Conservation (phyloP, 1,140 invertebrate genomes). For the Patella vulgata region DNA sequence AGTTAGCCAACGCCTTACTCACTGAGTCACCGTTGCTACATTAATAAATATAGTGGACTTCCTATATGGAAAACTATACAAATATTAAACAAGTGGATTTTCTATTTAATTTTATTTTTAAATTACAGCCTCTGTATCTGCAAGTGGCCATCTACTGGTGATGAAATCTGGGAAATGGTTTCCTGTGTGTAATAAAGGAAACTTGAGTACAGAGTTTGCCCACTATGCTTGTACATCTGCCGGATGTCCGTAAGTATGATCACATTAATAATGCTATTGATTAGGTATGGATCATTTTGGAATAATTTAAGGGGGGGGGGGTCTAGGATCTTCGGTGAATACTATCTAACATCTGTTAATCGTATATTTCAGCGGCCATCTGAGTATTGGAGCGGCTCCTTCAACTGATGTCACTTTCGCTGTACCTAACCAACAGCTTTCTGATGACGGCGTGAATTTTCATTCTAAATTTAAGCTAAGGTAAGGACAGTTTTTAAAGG, state of each 20-base stretch:
- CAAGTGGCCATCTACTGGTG: slow-evolving; percentile 6
- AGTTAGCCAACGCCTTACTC: too few relatives aligned
- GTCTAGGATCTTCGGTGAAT: not conserved
- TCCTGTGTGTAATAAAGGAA: slow-evolving; percentile 11
- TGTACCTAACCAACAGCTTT: not conserved
- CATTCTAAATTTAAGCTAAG: slow-evolving; percentile 1
- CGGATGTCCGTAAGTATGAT: slow-evolving; percentile 4
- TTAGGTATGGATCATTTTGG: not conserved
- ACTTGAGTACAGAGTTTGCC: not conserved
- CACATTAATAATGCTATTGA: not conserved
- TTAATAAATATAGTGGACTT: too few relatives aligned
- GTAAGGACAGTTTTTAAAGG: not conserved
- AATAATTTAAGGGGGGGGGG: too few relatives aligned
- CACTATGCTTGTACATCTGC: slow-evolving; percentile 15
- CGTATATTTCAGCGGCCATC: too few relatives aligned
- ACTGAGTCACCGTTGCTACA: too few relatives aligned
- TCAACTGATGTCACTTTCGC: too few relatives aligned
- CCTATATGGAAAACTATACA: too few relatives aligned
- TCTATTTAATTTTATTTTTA: too few relatives aligned
- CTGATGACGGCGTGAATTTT: not conserved
- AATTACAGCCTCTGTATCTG: slow-evolving; percentile 5
- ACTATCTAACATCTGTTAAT: not conserved
- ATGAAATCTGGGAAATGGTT: slow-evolving; percentile 15
- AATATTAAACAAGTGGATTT: not conserved
- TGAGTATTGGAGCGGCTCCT: too few relatives aligned